phyloP scores from a whole-genome alignment of 2,797 vertebrate genomes.

The Cryptoprocta ferox region DNA sequence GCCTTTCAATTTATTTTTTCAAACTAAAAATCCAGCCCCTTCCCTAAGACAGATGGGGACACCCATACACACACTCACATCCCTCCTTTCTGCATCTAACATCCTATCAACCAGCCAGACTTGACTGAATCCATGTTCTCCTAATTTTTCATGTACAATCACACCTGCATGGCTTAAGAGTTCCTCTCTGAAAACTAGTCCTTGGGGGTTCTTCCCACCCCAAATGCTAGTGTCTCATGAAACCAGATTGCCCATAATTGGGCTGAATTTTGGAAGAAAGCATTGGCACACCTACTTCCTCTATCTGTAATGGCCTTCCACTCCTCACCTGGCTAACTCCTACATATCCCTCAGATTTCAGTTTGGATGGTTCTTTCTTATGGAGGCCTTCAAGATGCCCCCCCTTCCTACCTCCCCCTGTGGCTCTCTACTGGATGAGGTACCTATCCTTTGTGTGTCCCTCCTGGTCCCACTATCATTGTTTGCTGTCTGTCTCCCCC shows the following conservation, averaged over 20 bases:
- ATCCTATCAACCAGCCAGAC: neutral
- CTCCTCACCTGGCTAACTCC: neutral
- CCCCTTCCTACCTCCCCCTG: neutral
- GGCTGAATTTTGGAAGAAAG: neutral
- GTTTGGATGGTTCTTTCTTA: neutral
- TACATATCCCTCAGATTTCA: neutral
- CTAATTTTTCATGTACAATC: neutral
- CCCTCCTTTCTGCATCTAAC: neutral
- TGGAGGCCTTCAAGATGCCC: neutral
- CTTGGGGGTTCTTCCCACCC: neutral
- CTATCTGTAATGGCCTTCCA: neutral
- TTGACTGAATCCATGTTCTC: neutral
- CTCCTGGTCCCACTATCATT: neutral
- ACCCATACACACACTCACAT: neutral
- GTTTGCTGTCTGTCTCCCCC: neutral
- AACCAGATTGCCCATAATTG: neutral
- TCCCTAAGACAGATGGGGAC: neutral
- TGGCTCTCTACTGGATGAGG: neutral
- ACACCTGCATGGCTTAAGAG: neutral
- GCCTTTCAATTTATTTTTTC: neutral
- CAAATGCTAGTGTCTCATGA: neutral
- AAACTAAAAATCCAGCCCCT: neutral
- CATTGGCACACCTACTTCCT: neutral
- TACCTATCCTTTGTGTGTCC: neutral
- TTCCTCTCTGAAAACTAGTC: constrained; percentile 12